phyloP scores from a whole-genome alignment of 1,140 invertebrate genomes.

The Arctopsyche grandis region DNA sequence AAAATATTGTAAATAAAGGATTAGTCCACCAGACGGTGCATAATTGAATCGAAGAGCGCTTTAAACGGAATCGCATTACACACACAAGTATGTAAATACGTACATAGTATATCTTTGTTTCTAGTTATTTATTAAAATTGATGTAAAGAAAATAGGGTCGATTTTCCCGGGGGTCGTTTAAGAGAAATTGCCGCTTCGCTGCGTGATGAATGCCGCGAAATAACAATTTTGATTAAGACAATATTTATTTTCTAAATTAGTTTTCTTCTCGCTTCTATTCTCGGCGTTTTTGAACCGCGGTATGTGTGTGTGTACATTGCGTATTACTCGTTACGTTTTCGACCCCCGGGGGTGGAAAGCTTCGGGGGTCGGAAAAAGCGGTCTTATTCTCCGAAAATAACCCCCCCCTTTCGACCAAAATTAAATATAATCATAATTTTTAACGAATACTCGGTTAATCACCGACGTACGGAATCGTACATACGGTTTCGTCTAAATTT shows the following conservation, averaged over 20 bases:
- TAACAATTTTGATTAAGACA: slow-evolving; percentile 61
- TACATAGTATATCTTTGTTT: neutral
- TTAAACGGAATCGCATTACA: neutral
- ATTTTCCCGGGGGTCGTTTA: neutral
- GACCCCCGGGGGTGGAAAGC: neutral
- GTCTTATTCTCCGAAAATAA: neutral
- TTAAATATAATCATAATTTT: neutral
- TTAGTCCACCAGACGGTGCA: slow-evolving; percentile 4
- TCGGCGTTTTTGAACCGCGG: slow-evolving; percentile 19
- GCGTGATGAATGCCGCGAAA: slow-evolving; percentile 2
- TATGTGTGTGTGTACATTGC: neutral
- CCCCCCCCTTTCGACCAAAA: no score
- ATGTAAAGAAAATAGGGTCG: neutral
- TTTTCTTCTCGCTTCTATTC: slow-evolving; percentile 56
- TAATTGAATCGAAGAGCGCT: neutral
- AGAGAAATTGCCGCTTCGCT: neutral
- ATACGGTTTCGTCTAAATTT: neutral
- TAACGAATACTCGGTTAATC: neutral
- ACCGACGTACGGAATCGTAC: neutral
- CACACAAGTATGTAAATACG: neutral
- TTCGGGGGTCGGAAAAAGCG: neutral
- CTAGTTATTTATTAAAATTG: slow-evolving; percentile 18
- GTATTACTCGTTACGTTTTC: neutral
- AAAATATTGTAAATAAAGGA: slow-evolving; percentile 36
- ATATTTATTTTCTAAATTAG: slow-evolving; percentile 69